Evolutionary conservation across 2,797 vertebrate genomes (phyloP), one percentile per base, ranked within the genome.

Genomic region (Okamejei kenojei): DNA sequence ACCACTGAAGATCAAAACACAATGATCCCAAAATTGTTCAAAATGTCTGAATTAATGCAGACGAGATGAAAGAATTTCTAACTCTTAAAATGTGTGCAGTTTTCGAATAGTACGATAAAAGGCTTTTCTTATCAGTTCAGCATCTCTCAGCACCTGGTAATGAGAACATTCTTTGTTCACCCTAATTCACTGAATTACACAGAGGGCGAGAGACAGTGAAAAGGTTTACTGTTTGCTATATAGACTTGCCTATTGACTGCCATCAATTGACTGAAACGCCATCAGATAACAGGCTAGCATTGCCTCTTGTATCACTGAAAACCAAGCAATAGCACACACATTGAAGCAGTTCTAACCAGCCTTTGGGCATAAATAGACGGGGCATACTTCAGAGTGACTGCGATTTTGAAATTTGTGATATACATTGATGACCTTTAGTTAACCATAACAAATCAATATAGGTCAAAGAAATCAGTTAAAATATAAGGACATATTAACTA

Each of bases 1-100:
- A 93, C 95, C 93, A 93, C 63, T 35, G 45, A n/a, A 19, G 9
- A 84, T 88, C 71, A 93, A 93, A 54, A 93, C 32, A 95, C 95
- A 94, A 45, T 19, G 73, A 91, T 26, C 23, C 4, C 23, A 26
- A 74, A 88, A 63, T 63, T n/a, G 11, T 65, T 86, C 61, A 32
- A 86, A 74, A 76, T 45, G 26, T 58, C 23, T 54, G 71, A 92
- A 76, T 29, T 74, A 74, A 74, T 35, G 54, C 68, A 92, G 63
- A 90, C 38, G 93, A 81, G 21, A 93, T 94, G 82, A 92, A 63
- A 38, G 38, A n/a, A 65, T 93, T 77, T 54, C 29, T 63, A 45
- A 73, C 73, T 29, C 80, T 91, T 93, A 58, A 35, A 19, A 88
- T 71, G 77, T 82, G 76, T n/a, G 76, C 93, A 32, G 32, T 54